Evolutionary conservation across 2,113 vertebrate species (phyloP), one percentile per base, ranked within the genome.

Genomic region (Paradoxurus hermaphroditus): DNA sequence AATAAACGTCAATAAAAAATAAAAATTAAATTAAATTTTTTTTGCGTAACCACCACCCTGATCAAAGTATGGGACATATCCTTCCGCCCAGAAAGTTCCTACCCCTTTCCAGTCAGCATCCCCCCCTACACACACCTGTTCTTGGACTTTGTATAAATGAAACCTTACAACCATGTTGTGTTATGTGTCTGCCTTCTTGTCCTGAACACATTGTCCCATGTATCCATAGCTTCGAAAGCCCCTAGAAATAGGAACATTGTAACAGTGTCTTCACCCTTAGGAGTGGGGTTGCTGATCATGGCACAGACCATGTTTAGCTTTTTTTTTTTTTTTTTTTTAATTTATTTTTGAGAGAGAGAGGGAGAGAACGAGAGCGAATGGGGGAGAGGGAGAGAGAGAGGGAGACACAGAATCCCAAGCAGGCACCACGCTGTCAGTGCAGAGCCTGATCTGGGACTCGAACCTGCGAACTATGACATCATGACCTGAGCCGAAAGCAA

Each of bases 171-270:
- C 18, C 23, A 9, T 5, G n/a, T 19, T 8, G 39, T 75, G 16
- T 23, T 7, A 0, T 31, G 73, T 11, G 36, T 49, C 27, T 65
- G 25, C 21, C 44, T 41, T 31, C 70, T 72, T 18, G 12, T 68
- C 29, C 83, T 73, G 23, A 25, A 4, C 63, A n/a, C 2, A 0
- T 3, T 11, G 41, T 19, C 29, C 0, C 1, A 0, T 3, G 4
- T 29, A 29, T 41, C 0, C 4, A 39, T 39, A 13, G 36, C 23
- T 79, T 72, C 8, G 56, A 31, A 4, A 18, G 21, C 68, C 56
- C 36, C 73, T 59, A 36, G 81, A 78, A 81, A 89, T 3, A 67
- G 67, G 67, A 83, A 77, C 31, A 29, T 70, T 70, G 34, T 44
- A 72, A 68, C 39, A 36, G 36, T 34, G 39, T 39, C 85, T 72